Percentiles rank a stretch among this genome's conserved stretches.
Conservation (phyloP, 2,888 invertebrate genomes). For the Noctua janthe region DNA sequence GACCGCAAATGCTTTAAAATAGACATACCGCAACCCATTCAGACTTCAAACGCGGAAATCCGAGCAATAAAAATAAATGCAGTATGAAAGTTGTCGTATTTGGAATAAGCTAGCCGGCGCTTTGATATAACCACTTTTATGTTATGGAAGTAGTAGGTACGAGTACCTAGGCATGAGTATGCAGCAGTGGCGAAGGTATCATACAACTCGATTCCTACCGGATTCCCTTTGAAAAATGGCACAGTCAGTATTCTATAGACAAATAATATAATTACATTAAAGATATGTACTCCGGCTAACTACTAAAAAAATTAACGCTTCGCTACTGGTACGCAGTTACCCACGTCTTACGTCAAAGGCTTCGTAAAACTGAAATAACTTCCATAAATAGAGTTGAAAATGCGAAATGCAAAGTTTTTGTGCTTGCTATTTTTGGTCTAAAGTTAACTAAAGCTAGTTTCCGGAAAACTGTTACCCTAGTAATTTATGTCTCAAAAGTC, state of each 20-base stretch:
- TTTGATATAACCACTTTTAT: slow-evolving; percentile 19
- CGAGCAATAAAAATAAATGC: slow-evolving; percentile 65
- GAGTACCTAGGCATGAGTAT: not conserved
- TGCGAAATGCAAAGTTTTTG: not conserved
- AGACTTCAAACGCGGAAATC: slow-evolving; percentile 60
- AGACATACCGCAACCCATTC: slow-evolving; percentile 61
- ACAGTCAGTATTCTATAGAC: too few species aligned
- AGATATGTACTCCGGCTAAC: too few species aligned
- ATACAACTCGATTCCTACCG: too few species aligned
- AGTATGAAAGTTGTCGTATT: slow-evolving; percentile 59
- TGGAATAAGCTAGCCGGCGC: slow-evolving; percentile 39
- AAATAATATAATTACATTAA: too few species aligned
- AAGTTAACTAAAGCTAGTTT: too few species aligned
- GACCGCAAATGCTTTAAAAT: slow-evolving; percentile 65
- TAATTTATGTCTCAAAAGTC: not conserved
- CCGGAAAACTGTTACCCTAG: too few species aligned
- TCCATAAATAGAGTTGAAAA: not conserved
- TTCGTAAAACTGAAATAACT: not conserved
- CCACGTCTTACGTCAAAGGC: slow-evolving; percentile 2
- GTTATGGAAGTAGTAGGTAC: not conserved
- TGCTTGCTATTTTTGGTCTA: not conserved
- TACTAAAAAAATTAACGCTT: too few species aligned
- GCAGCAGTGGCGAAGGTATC: too few species aligned
- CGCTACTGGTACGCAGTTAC: not conserved
- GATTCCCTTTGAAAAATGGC: too few species aligned